These are phyloP conservation scores for Rhagoletis pomonella DNA, from an alignment of 1,140 invertebrate genomes.

Conservation along the genomic window DNA sequence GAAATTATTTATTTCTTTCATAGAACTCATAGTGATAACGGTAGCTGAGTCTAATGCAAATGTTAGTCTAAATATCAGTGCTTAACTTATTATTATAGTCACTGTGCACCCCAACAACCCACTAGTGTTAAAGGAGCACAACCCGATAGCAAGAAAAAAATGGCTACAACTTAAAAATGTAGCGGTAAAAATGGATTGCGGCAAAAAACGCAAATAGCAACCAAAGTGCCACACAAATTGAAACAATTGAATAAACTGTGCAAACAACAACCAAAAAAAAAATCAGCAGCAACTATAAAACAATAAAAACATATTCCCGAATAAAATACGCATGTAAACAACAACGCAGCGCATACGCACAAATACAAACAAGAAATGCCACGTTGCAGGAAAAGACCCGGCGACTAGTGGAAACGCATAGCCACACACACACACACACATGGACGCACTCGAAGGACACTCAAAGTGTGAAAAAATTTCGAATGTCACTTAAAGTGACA, in stretches of 20 bases:
- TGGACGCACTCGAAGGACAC: not conserved
- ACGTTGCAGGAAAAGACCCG: too few relatives aligned
- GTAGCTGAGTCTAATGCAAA: too few relatives aligned
- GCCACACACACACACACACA: not conserved
- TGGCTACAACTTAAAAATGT: not conserved
- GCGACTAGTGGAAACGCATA: not conserved
- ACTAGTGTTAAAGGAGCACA: not conserved
- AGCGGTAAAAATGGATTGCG: not conserved
- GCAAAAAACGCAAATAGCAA: conserved; percentile 17
- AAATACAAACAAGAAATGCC: not conserved
- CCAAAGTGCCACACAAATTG: conserved; percentile 47
- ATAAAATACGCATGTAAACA: not conserved
- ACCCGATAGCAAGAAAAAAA: not conserved
- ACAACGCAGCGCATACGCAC: too few relatives aligned
- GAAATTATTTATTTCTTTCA: too few relatives aligned
- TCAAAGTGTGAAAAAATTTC: conserved; percentile 50
- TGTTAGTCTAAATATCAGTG: too few relatives aligned
- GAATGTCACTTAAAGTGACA: conserved; percentile 53
- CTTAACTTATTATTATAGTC: too few relatives aligned
- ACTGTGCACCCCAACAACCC: not conserved
- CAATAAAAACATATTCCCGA: not conserved
- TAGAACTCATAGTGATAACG: too few relatives aligned
- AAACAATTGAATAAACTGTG: conserved; percentile 53
- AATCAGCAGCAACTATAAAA: not conserved
- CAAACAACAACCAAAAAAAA: conserved; percentile 1